Evolutionary conservation across 2,113 vertebrate genomes (phyloP).

Genomic region (Heterochromis multidens): DNA sequence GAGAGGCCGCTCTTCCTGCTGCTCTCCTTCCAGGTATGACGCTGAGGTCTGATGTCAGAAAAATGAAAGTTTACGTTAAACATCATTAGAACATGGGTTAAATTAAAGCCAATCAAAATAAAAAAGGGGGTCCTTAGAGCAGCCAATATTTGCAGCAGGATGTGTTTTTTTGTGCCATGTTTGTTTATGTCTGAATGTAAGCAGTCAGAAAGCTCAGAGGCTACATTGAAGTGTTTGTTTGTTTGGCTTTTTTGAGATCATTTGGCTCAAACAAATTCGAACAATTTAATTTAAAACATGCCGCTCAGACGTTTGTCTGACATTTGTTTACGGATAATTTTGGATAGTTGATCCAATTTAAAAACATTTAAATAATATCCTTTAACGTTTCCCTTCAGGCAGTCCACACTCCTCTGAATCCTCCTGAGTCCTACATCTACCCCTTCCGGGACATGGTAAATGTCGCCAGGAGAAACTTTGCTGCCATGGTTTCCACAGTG

Average conservation of each 20-base stretch:
- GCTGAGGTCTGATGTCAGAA: neutral
- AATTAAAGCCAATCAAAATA: neutral
- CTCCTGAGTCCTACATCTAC: conserved; percentile 90
- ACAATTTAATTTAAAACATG: neutral
- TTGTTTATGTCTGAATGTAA: neutral
- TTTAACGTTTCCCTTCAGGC: conserved; percentile 61
- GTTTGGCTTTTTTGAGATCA: neutral
- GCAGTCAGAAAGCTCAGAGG: neutral
- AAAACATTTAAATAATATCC: neutral
- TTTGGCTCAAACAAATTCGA: neutral
- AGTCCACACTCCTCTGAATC: conserved; percentile 89
- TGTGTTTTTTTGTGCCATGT: neutral
- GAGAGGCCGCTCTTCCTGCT: conserved; percentile 89
- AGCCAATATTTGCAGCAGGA: neutral
- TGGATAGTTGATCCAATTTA: neutral
- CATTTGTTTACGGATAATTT: neutral
- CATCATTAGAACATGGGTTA: neutral
- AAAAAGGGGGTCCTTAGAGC: neutral
- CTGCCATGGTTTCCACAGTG: conserved; percentile 94
- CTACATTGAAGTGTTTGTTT: conserved; percentile 4
- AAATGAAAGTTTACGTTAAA: neutral
- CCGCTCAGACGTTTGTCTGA: neutral
- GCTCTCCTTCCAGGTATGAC: conserved; percentile 84
- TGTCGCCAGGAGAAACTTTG: conserved; percentile 85
- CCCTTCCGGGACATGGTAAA: conserved; percentile 89